A percentile compares a stretch with the other conserved stretches of the same genome.
phyloP scores from a whole-genome alignment of 2,113 vertebrate genomes.

The Hyla sarda region DNA sequence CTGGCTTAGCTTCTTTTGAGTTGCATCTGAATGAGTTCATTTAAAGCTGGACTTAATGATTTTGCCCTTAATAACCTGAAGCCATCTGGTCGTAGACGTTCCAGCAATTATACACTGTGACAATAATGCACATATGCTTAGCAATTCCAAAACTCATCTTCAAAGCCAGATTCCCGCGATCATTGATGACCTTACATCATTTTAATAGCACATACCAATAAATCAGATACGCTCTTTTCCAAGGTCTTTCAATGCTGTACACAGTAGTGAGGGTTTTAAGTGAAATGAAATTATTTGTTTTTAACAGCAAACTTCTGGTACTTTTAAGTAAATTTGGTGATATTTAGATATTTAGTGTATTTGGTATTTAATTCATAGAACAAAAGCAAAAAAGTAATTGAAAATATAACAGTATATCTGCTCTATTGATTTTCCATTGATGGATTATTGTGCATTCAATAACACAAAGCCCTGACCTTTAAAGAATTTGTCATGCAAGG shows the following conservation, averaged over 20 bases:
- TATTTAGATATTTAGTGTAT: too few relatives aligned
- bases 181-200: constrained; percentile 44
- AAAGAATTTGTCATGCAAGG: too few relatives aligned
- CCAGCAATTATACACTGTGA: constrained; percentile 54
- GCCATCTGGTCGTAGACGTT: constrained; percentile 54
- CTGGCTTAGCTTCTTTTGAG: constrained; percentile 36
- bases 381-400: neutral
- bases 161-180: constrained; percentile 40
- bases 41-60: constrained; percentile 52
- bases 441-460: neutral
- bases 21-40: constrained; percentile 50
- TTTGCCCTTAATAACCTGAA: constrained; percentile 58
- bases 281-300: neutral
- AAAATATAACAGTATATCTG: neutral
- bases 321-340: neutral
- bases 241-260: neutral
- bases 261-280: neutral
- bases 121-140: constrained; percentile 59
- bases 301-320: neutral
- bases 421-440: neutral
- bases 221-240: constrained; percentile 12
- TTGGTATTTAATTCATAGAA: too few relatives aligned
- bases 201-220: constrained; percentile 41
- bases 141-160: constrained; percentile 48
- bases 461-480: neutral